A percentile compares a stretch with the other conserved stretches of the same genome.
Evolutionary conservation across 2,797 vertebrate genomes (phyloP).

Genomic region (Muscicapa striata): DNA sequence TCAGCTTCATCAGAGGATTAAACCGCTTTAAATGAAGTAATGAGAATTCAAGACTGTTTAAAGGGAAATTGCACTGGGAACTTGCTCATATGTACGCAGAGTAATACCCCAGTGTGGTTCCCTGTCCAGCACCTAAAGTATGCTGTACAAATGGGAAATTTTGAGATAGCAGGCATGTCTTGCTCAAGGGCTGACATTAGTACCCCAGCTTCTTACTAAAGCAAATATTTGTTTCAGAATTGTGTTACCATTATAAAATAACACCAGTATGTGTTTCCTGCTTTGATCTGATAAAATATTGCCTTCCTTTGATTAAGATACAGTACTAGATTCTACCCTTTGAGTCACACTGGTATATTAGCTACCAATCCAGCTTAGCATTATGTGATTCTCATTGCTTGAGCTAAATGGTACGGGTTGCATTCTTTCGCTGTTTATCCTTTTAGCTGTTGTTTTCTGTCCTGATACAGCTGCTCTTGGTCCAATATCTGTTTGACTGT

Average conservation of each 20-base stretch:
- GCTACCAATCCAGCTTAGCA: background rate
- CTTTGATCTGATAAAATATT: background rate
- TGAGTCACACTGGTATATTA: background rate
- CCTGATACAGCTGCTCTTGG: background rate
- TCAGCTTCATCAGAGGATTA: background rate
- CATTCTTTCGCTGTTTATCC: background rate
- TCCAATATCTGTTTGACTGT: background rate
- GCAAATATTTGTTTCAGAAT: background rate
- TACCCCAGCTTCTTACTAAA: background rate
- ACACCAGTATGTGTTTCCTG: background rate
- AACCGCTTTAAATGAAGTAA: background rate
- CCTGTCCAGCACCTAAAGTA: background rate
- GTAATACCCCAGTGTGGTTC: background rate
- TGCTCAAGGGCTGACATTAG: background rate
- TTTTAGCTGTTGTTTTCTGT: background rate
- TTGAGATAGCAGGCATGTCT: background rate
- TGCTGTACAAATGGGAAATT: background rate
- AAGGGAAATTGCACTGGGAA: conserved; percentile 16
- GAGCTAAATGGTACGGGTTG: background rate
- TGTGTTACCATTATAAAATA: background rate
- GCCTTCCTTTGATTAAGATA: conserved; percentile 13
- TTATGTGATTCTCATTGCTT: background rate
- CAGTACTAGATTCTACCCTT: background rate
- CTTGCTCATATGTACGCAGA: background rate
- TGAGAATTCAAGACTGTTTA: background rate